Percentiles rank a stretch among this genome's conserved stretches.
Evolutionary conservation across 2,888 invertebrate genomes (phyloP).

Genomic region (Cheilosia scutellata): DNA sequence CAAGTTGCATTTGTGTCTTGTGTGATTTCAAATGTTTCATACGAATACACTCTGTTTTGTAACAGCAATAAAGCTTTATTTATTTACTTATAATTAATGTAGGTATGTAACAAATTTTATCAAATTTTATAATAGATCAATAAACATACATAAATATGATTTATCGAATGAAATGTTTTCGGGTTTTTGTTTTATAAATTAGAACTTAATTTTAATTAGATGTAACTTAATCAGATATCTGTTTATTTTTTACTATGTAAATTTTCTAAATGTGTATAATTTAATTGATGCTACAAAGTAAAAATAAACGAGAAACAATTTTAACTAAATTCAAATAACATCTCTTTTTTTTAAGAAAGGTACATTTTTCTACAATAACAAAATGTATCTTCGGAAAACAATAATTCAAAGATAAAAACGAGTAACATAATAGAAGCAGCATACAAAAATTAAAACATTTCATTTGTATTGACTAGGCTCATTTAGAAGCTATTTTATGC

Average conservation of each 20-base stretch:
- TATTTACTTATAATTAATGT: conserved; percentile 42
- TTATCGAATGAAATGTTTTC: conserved; percentile 41
- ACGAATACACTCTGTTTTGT: background rate
- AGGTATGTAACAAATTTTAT: conserved; percentile 47
- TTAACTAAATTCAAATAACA: conserved; percentile 31
- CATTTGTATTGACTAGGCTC: conserved; percentile 68
- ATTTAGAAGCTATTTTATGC: conserved; percentile 25
- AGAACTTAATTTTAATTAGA: conserved; percentile 19
- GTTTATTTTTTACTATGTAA: conserved; percentile 11
- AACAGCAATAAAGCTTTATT: conserved; percentile 44
- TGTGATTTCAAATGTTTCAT: background rate
- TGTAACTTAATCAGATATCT: conserved; percentile 16
- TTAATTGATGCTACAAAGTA: conserved; percentile 39
- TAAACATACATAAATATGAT: conserved; percentile 8
- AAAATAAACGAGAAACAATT: conserved; percentile 27
- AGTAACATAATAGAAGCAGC: conserved; percentile 60
- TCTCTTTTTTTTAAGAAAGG: conserved; percentile 5
- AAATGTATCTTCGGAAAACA: conserved; percentile 39
- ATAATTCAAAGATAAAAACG: conserved; percentile 47
- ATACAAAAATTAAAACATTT: conserved; percentile 31
- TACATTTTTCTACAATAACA: conserved; percentile 58
- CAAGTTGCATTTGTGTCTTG: too few relatives aligned
- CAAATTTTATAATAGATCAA: conserved; percentile 30
- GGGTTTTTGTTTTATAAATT: conserved; percentile 29
- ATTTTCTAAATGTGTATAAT: conserved; percentile 44